Percentiles rank a stretch among this genome's conserved stretches.
phyloP scores from a whole-genome alignment of 2,888 invertebrate species.

The Gari tellinella region DNA sequence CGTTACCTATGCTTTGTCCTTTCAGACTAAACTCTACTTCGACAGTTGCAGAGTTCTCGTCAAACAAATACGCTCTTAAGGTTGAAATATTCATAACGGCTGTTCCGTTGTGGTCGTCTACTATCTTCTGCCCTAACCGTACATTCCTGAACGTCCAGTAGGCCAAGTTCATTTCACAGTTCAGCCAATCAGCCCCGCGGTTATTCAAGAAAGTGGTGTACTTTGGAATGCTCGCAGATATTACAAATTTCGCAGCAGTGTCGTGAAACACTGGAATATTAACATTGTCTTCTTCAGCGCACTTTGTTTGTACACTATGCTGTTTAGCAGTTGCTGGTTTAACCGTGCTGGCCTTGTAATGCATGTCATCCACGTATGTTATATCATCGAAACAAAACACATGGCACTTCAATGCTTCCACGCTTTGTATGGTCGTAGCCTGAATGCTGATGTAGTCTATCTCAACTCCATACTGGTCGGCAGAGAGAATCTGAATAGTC shows the following conservation, averaged over 20 bases:
- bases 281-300: conserved; percentile 74
- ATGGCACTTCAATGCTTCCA: conserved; percentile 58
- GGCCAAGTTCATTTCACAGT: conserved; percentile 52
- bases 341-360: not conserved
- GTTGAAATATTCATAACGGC: not conserved
- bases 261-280: conserved; percentile 68
- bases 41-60: conserved; percentile 1
- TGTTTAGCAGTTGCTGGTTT: conserved; percentile 42
- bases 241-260: conserved; percentile 45
- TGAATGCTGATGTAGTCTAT: conserved; percentile 61
- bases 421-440: conserved; percentile 32
- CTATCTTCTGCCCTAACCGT: conserved; percentile 1
- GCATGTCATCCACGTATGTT: conserved; percentile 32
- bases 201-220: conserved; percentile 66
- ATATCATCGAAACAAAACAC: conserved; percentile 65
- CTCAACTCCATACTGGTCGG: conserved; percentile 68
- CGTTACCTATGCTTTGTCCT: conserved; percentile 58
- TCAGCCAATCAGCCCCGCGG: conserved; percentile 48
- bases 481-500: conserved; percentile 34
- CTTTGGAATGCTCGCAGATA: conserved; percentile 66
- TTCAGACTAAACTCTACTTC: conserved; percentile 50
- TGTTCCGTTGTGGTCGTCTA: not conserved
- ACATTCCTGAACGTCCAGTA: conserved; percentile 55
- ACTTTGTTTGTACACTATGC: conserved; percentile 58
- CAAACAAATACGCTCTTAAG: not conserved